These are phyloP conservation scores for Hyalella azteca DNA, from an alignment of 2,888 invertebrate genomes.

Conservation along the genomic window DNA sequence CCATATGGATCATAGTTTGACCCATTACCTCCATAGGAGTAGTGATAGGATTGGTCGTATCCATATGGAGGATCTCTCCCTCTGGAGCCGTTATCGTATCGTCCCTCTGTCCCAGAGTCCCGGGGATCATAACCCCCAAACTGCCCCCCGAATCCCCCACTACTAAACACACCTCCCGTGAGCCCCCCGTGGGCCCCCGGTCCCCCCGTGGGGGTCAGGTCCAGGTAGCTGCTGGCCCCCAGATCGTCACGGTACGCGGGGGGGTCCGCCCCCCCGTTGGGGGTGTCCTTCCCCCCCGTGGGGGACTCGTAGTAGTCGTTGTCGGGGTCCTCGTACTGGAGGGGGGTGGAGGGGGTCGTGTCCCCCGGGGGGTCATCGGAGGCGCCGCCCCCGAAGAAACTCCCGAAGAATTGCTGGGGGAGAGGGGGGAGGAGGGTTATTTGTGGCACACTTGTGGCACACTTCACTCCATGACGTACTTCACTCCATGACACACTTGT, in stretches of 20 bases:
- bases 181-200: neutral
- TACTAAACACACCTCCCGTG: too few relatives aligned
- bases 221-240: neutral
- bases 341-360: neutral
- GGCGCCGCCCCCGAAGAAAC: neutral
- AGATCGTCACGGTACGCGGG: conserved; percentile 5
- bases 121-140: neutral
- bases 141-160: neutral
- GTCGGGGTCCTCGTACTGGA: neutral
- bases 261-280: too few relatives aligned
- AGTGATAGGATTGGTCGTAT: neutral
- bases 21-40: neutral
- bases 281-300: neutral
- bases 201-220: neutral
- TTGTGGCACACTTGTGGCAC: neutral
- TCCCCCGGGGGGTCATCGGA: neutral
- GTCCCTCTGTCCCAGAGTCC: conserved; percentile 22
- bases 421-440: neutral
- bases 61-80: neutral
- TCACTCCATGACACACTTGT: too few relatives aligned
- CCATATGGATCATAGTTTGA: neutral
- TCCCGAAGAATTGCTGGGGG: neutral
- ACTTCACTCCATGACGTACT: neutral
- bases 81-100: neutral
- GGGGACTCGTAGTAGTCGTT: neutral